phyloP scores from a whole-genome alignment of 2,113 vertebrate genomes.

The Gymnorhina tibicen region DNA sequence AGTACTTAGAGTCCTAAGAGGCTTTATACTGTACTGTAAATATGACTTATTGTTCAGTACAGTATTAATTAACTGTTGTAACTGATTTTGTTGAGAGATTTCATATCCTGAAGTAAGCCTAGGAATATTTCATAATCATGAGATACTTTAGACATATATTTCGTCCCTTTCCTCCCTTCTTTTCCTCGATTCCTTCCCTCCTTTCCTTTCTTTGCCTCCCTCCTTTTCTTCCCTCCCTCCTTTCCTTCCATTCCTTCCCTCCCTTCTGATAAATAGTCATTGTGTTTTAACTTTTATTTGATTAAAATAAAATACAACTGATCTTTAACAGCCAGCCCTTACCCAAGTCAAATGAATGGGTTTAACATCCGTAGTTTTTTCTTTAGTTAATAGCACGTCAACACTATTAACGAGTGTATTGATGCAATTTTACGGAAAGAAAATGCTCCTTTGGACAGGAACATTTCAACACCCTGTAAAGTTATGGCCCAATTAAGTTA shows the following conservation, averaged over 20 bases:
- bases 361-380: neutral
- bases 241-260: neutral
- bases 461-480: neutral
- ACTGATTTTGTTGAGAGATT: neutral
- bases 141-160: neutral
- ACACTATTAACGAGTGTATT: neutral
- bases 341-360: neutral
- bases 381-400: neutral
- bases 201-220: neutral
- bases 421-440: neutral
- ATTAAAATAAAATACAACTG: neutral
- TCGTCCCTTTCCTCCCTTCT: neutral
- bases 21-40: neutral
- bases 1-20: neutral
- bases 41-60: neutral
- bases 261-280: neutral
- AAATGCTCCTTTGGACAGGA: neutral
- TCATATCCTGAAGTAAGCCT: neutral
- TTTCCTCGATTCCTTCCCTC: neutral
- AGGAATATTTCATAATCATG: neutral
- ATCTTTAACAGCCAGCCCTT: neutral
- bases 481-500: neutral
- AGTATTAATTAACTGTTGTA: neutral
- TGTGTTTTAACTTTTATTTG: neutral
- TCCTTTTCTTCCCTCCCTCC: neutral